Base-by-base conservation (phyloP, 2,797 vertebrate species). In the Chelidonichthys spinosus region DNA sequence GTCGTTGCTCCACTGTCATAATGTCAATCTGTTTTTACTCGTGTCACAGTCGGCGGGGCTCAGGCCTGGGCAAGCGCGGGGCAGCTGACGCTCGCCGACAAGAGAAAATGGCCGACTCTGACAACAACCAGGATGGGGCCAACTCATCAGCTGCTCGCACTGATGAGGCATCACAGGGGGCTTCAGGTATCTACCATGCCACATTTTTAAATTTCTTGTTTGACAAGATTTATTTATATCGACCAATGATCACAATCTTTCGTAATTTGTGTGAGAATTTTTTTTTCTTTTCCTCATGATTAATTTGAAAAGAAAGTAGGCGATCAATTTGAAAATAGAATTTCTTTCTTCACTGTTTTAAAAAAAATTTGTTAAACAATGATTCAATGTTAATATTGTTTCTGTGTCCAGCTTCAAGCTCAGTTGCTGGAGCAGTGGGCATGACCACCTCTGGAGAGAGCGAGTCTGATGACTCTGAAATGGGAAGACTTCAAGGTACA, bases 11-110 rank as follows among this genome's bases (percentile, higher is more conserved):
- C 15, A 15, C 37, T 17, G 25, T 70, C 15, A 86, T 46, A 18
- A 54, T 65, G 11, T 44, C 7, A 5, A 33, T 66, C 0, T 59
- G 1, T 76, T 50, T 54, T 35, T 43, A 0, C 9, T 6, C 17
- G 0, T 17, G 5, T 63, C 14, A 9, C 75, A 99, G 98, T 98
- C 98, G 98, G 96, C 97, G 98, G 95, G 98, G 98, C 97, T 99
- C 98, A 97, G 98, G 98, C 97, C 97, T 98, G 96, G 97, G 98
- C 95, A 99, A 99, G 95, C 96, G 98, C 95, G 98, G 97, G 95
- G 96, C 97, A 96, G 97, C 97, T 94, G 98, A 99, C 95, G 95
- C 97, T 95, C 98, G 98, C 95, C 96, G 98, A 93, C 98, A 99
- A 91, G 98, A 99, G 89, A 99, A 99, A 93, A 99, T 99, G 98